A percentile compares a stretch with the other conserved stretches of the same genome.
Evolutionary conservation across 1,140 invertebrate species (phyloP).

Genomic region (Bombus confusus): DNA sequence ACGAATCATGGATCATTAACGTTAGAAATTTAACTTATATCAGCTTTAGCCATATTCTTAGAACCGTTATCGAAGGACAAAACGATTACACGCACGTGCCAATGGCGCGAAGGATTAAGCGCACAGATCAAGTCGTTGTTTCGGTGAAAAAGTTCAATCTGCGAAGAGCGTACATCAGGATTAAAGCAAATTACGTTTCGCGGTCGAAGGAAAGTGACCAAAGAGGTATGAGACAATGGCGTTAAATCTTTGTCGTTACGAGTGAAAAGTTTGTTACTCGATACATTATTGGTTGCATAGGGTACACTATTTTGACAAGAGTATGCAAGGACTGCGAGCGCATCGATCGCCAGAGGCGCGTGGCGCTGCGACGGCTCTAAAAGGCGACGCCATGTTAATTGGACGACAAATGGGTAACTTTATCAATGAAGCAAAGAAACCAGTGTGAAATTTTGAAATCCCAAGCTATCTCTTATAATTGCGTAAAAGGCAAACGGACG

Average conservation of each 20-base stretch:
- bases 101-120: too few relatives aligned
- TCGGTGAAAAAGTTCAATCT: too few relatives aligned
- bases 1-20: not conserved
- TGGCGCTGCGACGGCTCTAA: not conserved
- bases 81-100: not conserved
- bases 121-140: too few relatives aligned
- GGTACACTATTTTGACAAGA: not conserved
- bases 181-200: not conserved
- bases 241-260: not conserved
- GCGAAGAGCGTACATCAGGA: not conserved
- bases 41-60: too few relatives aligned
- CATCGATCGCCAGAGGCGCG: conserved; percentile 26
- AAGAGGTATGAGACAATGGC: not conserved
- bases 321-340: not conserved
- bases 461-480: not conserved
- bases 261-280: not conserved
- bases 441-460: not conserved
- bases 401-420: not conserved
- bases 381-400: not conserved
- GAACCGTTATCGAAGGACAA: not conserved
- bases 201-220: too few relatives aligned
- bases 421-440: not conserved
- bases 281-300: not conserved
- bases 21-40: not conserved
- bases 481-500: not conserved